Percentiles rank a stretch among this genome's conserved stretches.
Evolutionary conservation across 2,797 vertebrate species (phyloP).

Genomic region (Centropyge bicolor): DNA sequence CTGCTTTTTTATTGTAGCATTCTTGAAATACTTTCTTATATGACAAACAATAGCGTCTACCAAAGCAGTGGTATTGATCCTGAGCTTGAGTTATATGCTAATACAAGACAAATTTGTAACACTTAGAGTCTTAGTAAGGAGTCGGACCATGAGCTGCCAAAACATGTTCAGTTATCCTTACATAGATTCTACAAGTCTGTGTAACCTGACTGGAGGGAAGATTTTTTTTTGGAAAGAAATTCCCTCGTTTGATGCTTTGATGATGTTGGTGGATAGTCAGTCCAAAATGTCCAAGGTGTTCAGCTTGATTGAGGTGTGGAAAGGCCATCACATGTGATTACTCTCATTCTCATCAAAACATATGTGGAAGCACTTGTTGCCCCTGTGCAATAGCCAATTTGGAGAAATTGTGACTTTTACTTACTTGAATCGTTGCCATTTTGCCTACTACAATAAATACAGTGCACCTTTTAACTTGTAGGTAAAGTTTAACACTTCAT

Average conservation of each 20-base stretch:
- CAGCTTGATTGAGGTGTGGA: background rate
- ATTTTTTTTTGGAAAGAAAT: background rate
- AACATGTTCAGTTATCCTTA: background rate
- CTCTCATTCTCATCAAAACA: background rate
- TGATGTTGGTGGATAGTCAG: background rate
- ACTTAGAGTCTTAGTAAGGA: too few relatives aligned
- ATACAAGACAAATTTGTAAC: background rate
- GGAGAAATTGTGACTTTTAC: background rate
- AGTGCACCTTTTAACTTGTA: background rate
- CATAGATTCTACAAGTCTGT: background rate
- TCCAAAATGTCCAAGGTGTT: background rate
- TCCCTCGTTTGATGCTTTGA: slow-evolving; percentile 1
- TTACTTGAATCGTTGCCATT: background rate
- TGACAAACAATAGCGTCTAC: background rate
- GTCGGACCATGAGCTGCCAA: background rate
- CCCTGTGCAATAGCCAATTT: background rate
- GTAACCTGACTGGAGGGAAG: background rate
- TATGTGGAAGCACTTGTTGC: background rate
- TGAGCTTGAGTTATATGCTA: background rate
- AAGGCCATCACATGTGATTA: background rate
- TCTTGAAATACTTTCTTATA: background rate
- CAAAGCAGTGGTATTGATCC: background rate
- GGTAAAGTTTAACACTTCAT: slow-evolving; percentile 15
- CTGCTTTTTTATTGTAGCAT: background rate
- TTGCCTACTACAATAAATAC: background rate